Percentiles rank a stretch among this genome's conserved stretches.
These are phyloP conservation scores for Octodonta nipae DNA, from an alignment of 2,888 invertebrate genomes.

Conservation along the genomic window DNA sequence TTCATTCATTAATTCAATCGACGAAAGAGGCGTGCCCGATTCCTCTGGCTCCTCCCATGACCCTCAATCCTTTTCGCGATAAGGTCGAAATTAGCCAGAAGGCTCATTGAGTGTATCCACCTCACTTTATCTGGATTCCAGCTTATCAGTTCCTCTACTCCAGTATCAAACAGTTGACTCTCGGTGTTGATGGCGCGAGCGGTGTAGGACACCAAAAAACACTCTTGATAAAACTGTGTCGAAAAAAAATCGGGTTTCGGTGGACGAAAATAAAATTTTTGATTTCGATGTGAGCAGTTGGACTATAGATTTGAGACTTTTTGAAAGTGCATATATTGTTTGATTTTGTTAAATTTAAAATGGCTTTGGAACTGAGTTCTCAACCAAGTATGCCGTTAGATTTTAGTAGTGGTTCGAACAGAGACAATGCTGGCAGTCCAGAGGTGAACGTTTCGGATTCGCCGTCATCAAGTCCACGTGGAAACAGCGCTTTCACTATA, in stretches of 20 bases:
- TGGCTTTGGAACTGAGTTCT: slow-evolving; percentile 49
- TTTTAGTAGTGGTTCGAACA: slow-evolving; percentile 40
- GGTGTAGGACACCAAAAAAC: too few species aligned
- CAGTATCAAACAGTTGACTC: slow-evolving; percentile 31
- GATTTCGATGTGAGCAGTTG: too few species aligned
- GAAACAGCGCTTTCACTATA: slow-evolving; percentile 49
- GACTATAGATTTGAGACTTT: too few species aligned
- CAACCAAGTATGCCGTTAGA: slow-evolving; percentile 48
- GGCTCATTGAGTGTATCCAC: background rate
- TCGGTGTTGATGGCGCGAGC: slow-evolving; percentile 14
- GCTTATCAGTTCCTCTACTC: slow-evolving; percentile 26
- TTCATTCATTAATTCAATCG: slow-evolving; percentile 31
- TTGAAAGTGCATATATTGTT: too few species aligned
- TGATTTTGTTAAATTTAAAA: too few species aligned
- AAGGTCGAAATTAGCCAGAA: background rate
- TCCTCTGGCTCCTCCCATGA: slow-evolving; percentile 12
- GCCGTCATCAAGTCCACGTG: slow-evolving; percentile 26
- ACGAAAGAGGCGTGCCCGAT: slow-evolving; percentile 18
- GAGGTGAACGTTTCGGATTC: slow-evolving; percentile 29
- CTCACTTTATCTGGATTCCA: slow-evolving; percentile 10
- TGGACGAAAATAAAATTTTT: too few species aligned
- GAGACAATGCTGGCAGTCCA: slow-evolving; percentile 27
- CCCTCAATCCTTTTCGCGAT: slow-evolving; percentile 9
- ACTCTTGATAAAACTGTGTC: too few species aligned
- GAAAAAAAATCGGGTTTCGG: too few species aligned